A percentile compares a stretch with the other conserved stretches of the same genome.
Evolutionary conservation across 1,140 invertebrate species (phyloP).

Genomic region (Schlechtendalia chinensis): DNA sequence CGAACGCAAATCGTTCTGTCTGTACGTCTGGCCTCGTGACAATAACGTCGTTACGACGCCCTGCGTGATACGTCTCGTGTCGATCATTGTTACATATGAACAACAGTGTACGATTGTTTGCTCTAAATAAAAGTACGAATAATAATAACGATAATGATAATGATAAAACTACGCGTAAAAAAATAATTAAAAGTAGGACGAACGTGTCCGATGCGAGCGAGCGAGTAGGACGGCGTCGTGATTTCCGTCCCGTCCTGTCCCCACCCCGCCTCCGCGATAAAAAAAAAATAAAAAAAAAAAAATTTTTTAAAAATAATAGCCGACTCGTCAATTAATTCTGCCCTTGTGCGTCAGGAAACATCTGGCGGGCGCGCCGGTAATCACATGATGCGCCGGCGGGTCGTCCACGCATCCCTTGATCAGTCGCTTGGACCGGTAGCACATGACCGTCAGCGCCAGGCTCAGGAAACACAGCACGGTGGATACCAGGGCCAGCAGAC

Average conservation of each 20-base stretch:
- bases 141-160: no score
- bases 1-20: conserved; percentile 21
- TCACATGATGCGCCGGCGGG: conserved; percentile 56
- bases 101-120: neutral
- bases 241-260: no score
- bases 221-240: no score
- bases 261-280: no score
- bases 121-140: no score
- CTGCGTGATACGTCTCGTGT: no score
- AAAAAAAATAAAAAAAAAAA: no score
- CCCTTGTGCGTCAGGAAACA: conserved; percentile 73
- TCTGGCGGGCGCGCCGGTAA: conserved; percentile 53
- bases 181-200: neutral
- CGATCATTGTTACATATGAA: no score
- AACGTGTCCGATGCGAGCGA: neutral
- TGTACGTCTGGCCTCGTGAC: no score
- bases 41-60: no score
- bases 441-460: conserved; percentile 69
- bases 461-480: conserved; percentile 68
- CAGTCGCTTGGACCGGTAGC: conserved; percentile 65
- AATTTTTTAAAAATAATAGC: no score
- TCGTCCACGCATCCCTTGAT: conserved; percentile 57
- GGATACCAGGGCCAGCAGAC: conserved; percentile 69
- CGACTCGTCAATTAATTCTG: conserved; percentile 69
- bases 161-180: neutral